phyloP scores from a whole-genome alignment of 2,113 vertebrate species.

The Crotalus tigris region DNA sequence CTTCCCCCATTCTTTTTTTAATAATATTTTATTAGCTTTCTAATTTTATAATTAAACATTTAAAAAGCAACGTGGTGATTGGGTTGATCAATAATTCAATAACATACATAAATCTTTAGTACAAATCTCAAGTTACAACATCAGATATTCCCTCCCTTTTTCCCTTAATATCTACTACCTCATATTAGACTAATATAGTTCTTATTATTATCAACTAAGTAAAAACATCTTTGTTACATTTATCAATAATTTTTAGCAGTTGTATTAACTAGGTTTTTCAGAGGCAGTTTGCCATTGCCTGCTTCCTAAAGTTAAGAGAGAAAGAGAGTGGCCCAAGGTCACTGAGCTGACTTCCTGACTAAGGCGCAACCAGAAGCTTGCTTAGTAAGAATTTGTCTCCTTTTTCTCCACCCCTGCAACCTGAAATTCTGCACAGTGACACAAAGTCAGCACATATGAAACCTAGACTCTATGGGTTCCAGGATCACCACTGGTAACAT shows the following conservation, averaged over 20 bases:
- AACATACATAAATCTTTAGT: too few species aligned
- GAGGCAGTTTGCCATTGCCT: not conserved
- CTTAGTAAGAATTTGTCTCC: not conserved
- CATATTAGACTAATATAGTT: too few species aligned
- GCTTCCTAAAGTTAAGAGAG: not conserved
- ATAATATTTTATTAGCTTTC: too few species aligned
- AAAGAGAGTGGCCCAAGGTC: not conserved
- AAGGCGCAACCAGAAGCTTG: not conserved
- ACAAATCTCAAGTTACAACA: too few species aligned
- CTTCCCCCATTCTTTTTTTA: not conserved
- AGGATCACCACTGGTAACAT: not conserved
- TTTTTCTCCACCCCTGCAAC: not conserved
- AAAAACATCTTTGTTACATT: too few species aligned
- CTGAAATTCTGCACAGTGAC: not conserved
- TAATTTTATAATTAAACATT: too few species aligned
- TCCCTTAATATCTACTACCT: too few species aligned
- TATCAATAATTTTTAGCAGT: not conserved
- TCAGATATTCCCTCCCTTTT: too few species aligned
- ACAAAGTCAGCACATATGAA: not conserved
- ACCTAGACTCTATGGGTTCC: not conserved
- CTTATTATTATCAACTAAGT: too few species aligned
- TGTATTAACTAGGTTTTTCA: not conserved
- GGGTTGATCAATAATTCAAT: too few species aligned
- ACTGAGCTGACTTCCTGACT: not conserved
- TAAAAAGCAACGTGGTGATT: too few species aligned